These are phyloP conservation scores for Sylvia atricapilla DNA, from an alignment of 2,113 vertebrate genomes.

Conservation along the genomic window DNA sequence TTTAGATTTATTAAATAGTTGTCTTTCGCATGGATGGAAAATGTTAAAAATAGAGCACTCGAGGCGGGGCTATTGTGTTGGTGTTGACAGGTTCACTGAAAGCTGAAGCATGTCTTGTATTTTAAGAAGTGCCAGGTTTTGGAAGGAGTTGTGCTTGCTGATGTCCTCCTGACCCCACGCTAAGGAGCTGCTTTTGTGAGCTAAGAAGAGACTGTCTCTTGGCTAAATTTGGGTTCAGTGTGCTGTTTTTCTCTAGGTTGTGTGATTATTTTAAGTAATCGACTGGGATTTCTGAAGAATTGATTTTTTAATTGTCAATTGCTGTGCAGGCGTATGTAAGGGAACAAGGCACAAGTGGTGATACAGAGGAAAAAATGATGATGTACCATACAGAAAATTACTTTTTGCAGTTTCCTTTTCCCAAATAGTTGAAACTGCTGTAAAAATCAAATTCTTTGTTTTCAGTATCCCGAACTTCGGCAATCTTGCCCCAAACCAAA, in stretches of 20 bases:
- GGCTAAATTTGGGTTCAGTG: not conserved
- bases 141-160: not conserved
- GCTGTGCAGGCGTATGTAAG: not conserved
- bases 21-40: slow-evolving; percentile 37
- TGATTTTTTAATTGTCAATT: accelerated
- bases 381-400: not conserved
- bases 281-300: not conserved
- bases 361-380: not conserved
- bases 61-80: not conserved
- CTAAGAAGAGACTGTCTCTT: not conserved
- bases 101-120: not conserved
- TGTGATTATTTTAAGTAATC: not conserved
- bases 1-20: not conserved
- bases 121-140: slow-evolving; percentile 13
- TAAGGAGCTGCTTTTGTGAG: not conserved
- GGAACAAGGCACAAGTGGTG: not conserved
- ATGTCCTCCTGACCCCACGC: not conserved
- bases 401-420: not conserved
- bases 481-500: not conserved
- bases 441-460: not conserved
- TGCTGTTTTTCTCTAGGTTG: not conserved
- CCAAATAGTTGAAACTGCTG: not conserved
- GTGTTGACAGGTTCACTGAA: not conserved
- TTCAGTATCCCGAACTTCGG: not conserved
- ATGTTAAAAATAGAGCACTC: slow-evolving; percentile 46